Evolutionary conservation across 2,888 invertebrate genomes (phyloP).

Genomic region (Lottia scabra): DNA sequence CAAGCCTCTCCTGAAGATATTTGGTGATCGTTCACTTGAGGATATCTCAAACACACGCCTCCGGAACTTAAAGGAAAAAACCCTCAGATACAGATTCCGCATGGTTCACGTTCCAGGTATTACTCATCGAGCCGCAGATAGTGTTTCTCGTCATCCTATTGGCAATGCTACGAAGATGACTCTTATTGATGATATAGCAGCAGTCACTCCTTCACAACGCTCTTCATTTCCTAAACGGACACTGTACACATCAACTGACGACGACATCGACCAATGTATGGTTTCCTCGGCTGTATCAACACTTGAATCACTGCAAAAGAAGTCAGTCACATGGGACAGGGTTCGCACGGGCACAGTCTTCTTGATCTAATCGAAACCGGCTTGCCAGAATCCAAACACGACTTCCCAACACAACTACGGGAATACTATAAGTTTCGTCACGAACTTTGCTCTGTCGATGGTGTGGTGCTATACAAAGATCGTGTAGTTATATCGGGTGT

Average conservation of each 20-base stretch:
- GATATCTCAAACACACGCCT: conserved; percentile 34
- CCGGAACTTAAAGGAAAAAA: conserved; percentile 42
- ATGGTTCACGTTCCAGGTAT: conserved; percentile 17
- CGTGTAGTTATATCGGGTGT: conserved; percentile 41
- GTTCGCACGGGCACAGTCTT: conserved; percentile 11
- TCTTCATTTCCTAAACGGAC: too few relatives aligned
- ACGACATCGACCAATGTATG: too few relatives aligned
- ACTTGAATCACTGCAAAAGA: too few relatives aligned
- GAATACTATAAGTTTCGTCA: too few relatives aligned
- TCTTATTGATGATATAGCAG: not conserved
- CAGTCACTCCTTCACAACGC: not conserved
- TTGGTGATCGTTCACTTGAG: conserved; percentile 29
- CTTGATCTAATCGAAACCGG: conserved; percentile 17
- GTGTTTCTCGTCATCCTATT: conserved; percentile 25
- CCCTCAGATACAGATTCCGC: conserved; percentile 28
- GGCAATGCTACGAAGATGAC: not conserved
- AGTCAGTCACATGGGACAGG: conserved; percentile 34
- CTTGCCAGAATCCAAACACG: conserved; percentile 9
- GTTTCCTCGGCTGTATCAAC: too few relatives aligned
- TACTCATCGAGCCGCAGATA: conserved; percentile 18
- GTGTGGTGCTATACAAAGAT: conserved; percentile 36
- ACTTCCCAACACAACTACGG: conserved; percentile 20
- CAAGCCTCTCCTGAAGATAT: conserved; percentile 30
- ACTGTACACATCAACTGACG: not conserved
- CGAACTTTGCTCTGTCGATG: conserved; percentile 19